Conservation (phyloP, 1,140 invertebrate species). For the Thaumetopoea pityocampa region DNA sequence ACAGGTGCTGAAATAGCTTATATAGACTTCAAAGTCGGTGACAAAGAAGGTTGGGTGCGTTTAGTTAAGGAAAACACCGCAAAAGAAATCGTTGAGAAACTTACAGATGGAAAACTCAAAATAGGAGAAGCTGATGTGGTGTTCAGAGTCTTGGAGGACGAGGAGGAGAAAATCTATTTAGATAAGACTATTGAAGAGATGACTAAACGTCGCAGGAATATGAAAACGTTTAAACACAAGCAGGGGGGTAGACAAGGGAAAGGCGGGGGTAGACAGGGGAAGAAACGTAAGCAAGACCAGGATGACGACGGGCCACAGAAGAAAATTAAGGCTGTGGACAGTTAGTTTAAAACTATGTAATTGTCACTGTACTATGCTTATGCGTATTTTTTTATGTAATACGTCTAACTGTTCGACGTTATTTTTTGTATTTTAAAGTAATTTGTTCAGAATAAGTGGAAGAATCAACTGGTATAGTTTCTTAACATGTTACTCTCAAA, state of each 20-base stretch:
- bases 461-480: too few relatives aligned
- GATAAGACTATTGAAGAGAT: slow-evolving; percentile 80
- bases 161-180: slow-evolving; percentile 83
- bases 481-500: too few relatives aligned
- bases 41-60: slow-evolving; percentile 83
- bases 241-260: slow-evolving; percentile 41
- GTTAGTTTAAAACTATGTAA: slow-evolving; percentile 23
- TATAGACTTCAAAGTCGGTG: slow-evolving; percentile 85
- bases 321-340: slow-evolving; percentile 44
- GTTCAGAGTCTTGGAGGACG: slow-evolving; percentile 79
- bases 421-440: too few relatives aligned
- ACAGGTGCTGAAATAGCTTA: slow-evolving; percentile 80
- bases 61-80: slow-evolving; percentile 83
- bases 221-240: slow-evolving; percentile 59
- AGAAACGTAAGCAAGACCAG: slow-evolving; percentile 46
- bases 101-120: slow-evolving; percentile 78
- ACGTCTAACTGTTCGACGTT: too few relatives aligned
- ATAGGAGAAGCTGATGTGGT: slow-evolving; percentile 77
- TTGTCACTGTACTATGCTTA: slow-evolving; percentile 5
- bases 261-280: slow-evolving; percentile 26
- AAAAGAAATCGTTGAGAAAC: slow-evolving; percentile 79
- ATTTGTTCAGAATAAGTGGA: too few relatives aligned
- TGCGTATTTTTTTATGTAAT: slow-evolving; percentile 3
- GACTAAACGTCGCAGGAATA: slow-evolving; percentile 72
- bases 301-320: slow-evolving; percentile 38